Base-by-base conservation (phyloP, 2,797 vertebrate genomes). In the Geotrypetes seraphini region DNA sequence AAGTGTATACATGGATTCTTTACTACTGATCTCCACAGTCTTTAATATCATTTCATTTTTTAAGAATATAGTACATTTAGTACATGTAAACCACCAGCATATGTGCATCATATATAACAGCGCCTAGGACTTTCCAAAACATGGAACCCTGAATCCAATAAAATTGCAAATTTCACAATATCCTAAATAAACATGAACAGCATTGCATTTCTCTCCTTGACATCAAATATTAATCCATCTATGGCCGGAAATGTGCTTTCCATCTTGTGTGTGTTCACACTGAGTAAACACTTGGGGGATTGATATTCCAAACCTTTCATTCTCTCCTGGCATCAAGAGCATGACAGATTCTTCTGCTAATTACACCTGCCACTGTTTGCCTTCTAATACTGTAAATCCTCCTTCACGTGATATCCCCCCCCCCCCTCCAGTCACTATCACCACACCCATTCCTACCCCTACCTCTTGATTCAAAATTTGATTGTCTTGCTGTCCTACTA, bases 101-200 rank as follows among this genome's bases (percentile, higher is more conserved):
- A 13, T 14, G 21, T 33, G 16, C 43, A 38, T 24, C 30, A 39
- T 38, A 33, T 33, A 38, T 37, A 31, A 33, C 35, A 28, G 46
- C 33, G 77, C 75, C 80, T 60, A 73, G 75, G 73, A 78, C 73
- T 83, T 79, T 73, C 75, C 75, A 73, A 78, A 78, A 78, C 75
- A 70, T 56, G 42, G 54, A 67, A 64, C 69, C 70, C 76, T 17
- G 71, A 90, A 93, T 89, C 86, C 87, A 94, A 95, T 95, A 90
- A 92, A 96, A 95, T 90, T 96, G 90, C 89, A 95, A 92, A 96
- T 95, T 92, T 90, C 83, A 91, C 86, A 90, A 92, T 89, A 92
- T 89, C 86, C 85, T 92, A 91, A 92, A 93, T 88, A 94, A 94
- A 94, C 89, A 94, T 81, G 80, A 86, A 81, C 78, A 75, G 69